phyloP scores from a whole-genome alignment of 2,797 vertebrate species.

The Phylloscopus collybita region DNA sequence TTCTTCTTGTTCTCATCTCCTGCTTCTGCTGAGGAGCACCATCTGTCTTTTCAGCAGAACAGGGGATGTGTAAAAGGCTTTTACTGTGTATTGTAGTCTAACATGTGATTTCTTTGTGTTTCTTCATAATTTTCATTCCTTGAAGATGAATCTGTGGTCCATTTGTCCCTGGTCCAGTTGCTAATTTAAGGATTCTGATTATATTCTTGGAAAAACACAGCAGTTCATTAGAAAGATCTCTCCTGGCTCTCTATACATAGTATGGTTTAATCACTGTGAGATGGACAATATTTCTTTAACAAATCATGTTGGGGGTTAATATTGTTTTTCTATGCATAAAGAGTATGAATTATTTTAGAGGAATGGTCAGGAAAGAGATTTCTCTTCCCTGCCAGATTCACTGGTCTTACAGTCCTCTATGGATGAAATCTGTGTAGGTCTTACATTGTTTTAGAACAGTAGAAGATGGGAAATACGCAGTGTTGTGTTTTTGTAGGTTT shows the following conservation, averaged over 20 bases:
- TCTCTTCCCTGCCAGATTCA: not conserved
- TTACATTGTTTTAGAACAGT: not conserved
- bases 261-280: not conserved
- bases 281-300: not conserved
- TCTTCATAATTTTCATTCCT: not conserved
- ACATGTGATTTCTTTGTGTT: not conserved
- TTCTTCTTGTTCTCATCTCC: not conserved
- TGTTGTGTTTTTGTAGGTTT: not conserved
- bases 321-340: not conserved
- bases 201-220: not conserved
- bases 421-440: not conserved
- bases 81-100: not conserved
- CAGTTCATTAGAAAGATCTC: not conserved
- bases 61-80: not conserved
- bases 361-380: not conserved
- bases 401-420: not conserved
- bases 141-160: not conserved
- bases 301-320: not conserved
- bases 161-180: not conserved
- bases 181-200: not conserved
- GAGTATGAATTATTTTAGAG: not conserved
- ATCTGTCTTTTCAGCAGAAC: not conserved
- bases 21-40: not conserved
- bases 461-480: not conserved
- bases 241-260: not conserved